phyloP scores from a whole-genome alignment of 2,797 vertebrate species.

The Hippoglossus hippoglossus region DNA sequence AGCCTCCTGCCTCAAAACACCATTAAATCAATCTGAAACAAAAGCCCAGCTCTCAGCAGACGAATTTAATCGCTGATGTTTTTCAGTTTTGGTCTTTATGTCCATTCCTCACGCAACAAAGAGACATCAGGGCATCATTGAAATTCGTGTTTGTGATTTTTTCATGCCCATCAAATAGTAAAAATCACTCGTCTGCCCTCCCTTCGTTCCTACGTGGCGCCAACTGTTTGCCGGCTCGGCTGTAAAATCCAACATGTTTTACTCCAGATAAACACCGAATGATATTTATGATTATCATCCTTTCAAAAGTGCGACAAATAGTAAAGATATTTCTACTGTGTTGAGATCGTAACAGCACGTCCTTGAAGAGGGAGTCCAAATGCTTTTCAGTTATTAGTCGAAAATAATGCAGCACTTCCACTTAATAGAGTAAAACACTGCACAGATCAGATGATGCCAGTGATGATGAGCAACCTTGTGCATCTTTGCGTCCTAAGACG shows the following conservation, averaged over 20 bases:
- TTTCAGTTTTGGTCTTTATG: slow-evolving; percentile 70
- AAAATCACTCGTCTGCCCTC: slow-evolving; percentile 41
- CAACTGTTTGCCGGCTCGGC: slow-evolving; percentile 37
- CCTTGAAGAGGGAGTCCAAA: slow-evolving; percentile 29
- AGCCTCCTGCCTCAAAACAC: slow-evolving; percentile 41
- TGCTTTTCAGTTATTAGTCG: slow-evolving; percentile 13
- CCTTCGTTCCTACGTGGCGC: slow-evolving; percentile 25
- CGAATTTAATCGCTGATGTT: slow-evolving; percentile 53
- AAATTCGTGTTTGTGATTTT: slow-evolving; percentile 29
- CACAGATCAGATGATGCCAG: slow-evolving; percentile 11
- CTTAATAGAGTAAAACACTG: slow-evolving; percentile 23
- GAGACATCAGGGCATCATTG: slow-evolving; percentile 36
- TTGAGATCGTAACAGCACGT: slow-evolving; percentile 22
- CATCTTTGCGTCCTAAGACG: slow-evolving; percentile 23
- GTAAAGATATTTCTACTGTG: not conserved
- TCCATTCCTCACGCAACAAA: slow-evolving; percentile 63
- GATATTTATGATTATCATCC: not conserved
- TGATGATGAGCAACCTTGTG: slow-evolving; percentile 32
- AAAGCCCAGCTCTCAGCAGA: slow-evolving; percentile 46
- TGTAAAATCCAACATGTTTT: slow-evolving; percentile 29
- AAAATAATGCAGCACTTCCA: slow-evolving; percentile 41
- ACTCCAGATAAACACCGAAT: slow-evolving; percentile 4
- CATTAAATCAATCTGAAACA: slow-evolving; percentile 68
- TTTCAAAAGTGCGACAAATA: slow-evolving; percentile 10
- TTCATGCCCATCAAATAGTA: slow-evolving; percentile 58